Percentiles rank a stretch among this genome's conserved stretches.
These are phyloP conservation scores for Eugnorisma glareosa DNA, from an alignment of 2,888 invertebrate genomes.

Conservation along the genomic window DNA sequence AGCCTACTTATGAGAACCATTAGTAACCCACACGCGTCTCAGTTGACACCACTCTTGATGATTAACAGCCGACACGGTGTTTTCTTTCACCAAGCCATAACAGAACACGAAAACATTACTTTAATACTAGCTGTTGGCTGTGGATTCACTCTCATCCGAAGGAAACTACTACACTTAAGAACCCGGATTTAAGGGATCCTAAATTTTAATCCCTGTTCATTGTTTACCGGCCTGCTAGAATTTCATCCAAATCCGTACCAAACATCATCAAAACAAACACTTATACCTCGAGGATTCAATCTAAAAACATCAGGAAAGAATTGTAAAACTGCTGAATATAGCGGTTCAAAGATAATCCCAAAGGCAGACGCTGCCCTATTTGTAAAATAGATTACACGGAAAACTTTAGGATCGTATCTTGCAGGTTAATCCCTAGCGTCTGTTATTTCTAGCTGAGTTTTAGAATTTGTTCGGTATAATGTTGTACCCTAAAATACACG, in stretches of 20 bases:
- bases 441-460: conserved; percentile 47
- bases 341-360: conserved; percentile 32
- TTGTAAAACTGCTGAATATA: conserved; percentile 28
- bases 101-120: conserved; percentile 35
- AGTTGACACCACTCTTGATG: conserved; percentile 52
- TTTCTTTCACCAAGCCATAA: conserved; percentile 48
- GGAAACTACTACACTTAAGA: not conserved
- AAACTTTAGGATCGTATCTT: conserved; percentile 43
- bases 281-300: not conserved
- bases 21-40: conserved; percentile 53
- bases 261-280: not conserved
- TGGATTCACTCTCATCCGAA: conserved; percentile 3
- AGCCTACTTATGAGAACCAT: conserved; percentile 52
- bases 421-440: conserved; percentile 49
- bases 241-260: not conserved
- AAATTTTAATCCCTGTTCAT: not conserved
- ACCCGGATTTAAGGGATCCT: not conserved
- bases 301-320: not conserved
- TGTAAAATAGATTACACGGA: conserved; percentile 46
- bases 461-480: conserved; percentile 35
- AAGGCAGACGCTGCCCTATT: conserved; percentile 35
- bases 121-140: not conserved
- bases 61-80: conserved; percentile 46
- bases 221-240: not conserved
- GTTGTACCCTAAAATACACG: conserved; percentile 50